phyloP scores from a whole-genome alignment of 2,888 invertebrate species.

The Automeris io region DNA sequence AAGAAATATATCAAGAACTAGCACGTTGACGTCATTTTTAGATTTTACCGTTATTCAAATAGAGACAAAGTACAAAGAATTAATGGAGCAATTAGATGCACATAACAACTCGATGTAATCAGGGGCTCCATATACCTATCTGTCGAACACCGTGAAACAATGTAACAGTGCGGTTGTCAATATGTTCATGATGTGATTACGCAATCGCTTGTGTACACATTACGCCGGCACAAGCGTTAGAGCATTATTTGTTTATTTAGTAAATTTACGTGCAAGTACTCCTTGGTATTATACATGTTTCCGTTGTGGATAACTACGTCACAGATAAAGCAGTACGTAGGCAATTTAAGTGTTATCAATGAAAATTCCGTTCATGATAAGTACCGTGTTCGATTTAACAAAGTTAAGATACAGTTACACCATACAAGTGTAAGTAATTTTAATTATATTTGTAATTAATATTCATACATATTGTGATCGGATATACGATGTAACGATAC shows the following conservation, averaged over 20 bases:
- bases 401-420: no score
- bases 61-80: not conserved
- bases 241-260: conserved; percentile 4
- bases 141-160: conserved; percentile 1
- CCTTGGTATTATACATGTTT: no score
- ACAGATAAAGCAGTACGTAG: conserved; percentile 26
- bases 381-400: no score
- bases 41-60: conserved; percentile 1
- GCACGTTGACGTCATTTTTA: not conserved
- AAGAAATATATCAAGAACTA: not conserved
- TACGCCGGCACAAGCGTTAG: not conserved
- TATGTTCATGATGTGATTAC: conserved; percentile 6
- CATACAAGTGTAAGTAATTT: no score
- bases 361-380: conserved; percentile 18
- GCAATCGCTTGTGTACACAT: conserved; percentile 2
- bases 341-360: conserved; percentile 25
- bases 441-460: no score
- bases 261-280: conserved; percentile 3
- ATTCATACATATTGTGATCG: no score
- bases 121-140: not conserved
- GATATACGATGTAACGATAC: no score
- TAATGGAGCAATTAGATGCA: not conserved
- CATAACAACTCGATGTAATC: not conserved
- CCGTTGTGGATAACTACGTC: conserved; percentile 15
- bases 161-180: not conserved